Evolutionary conservation across 1,140 invertebrate genomes (phyloP).

Genomic region (Oryctes rhinoceros): DNA sequence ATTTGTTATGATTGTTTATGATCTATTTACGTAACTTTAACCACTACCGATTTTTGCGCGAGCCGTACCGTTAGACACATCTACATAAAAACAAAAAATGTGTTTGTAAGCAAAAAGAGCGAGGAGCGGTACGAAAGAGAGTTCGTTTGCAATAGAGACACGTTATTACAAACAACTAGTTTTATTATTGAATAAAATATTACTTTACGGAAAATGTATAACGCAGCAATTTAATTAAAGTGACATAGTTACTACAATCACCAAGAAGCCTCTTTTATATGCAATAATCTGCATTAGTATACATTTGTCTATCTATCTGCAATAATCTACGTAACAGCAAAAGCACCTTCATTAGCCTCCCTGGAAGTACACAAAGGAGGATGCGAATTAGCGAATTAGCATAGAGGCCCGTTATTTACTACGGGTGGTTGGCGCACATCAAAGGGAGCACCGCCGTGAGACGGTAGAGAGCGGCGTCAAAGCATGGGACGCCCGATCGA

Average conservation of each 20-base stretch:
- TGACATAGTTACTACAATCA: neutral
- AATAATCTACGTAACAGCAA: conserved; percentile 5
- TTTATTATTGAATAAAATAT: too few relatives aligned
- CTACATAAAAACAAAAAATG: too few relatives aligned
- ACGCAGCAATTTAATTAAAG: too few relatives aligned
- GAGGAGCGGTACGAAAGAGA: too few relatives aligned
- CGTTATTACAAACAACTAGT: too few relatives aligned
- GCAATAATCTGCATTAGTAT: conserved; percentile 4
- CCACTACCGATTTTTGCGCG: too few relatives aligned
- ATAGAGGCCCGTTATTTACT: conserved; percentile 23
- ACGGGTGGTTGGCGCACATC: conserved; percentile 4
- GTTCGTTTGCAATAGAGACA: too few relatives aligned
- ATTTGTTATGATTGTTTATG: too few relatives aligned
- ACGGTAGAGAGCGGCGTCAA: neutral
- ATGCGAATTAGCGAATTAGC: conserved; percentile 30
- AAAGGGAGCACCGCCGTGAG: conserved; percentile 1
- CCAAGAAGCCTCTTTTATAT: neutral
- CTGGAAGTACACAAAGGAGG: conserved; percentile 24
- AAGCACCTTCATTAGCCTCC: conserved; percentile 24
- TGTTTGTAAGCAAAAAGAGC: too few relatives aligned
- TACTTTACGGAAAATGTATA: too few relatives aligned
- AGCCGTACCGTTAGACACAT: too few relatives aligned
- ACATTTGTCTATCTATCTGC: neutral
- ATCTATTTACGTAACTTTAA: too few relatives aligned
- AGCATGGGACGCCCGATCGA: neutral